These are phyloP conservation scores for Hydroisotoma schaefferi DNA, from an alignment of 2,888 invertebrate species.

Conservation along the genomic window DNA sequence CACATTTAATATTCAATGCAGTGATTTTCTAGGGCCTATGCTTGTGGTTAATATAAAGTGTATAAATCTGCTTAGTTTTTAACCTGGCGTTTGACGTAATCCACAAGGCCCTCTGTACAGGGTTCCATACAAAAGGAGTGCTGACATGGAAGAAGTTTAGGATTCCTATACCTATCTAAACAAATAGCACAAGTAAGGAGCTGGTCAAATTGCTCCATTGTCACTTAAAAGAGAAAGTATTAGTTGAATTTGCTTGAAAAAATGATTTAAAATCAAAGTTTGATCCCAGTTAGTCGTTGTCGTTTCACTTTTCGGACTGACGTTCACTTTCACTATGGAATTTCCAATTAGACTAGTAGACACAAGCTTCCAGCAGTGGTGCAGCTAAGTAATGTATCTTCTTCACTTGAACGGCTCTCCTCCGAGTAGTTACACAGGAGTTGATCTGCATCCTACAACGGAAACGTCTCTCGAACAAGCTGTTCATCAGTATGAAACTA, in stretches of 20 bases:
- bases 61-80: too few species aligned
- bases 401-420: background rate
- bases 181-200: constrained; percentile 97
- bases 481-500: constrained; percentile 8
- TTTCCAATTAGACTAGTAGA: background rate
- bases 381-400: background rate
- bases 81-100: constrained; percentile 89
- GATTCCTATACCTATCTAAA: constrained; percentile 87
- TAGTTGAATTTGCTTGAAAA: too few species aligned
- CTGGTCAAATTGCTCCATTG: constrained; percentile 95
- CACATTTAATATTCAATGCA: too few species aligned
- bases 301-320: background rate
- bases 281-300: too few species aligned
- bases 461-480: background rate
- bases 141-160: constrained; percentile 98
- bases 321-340: constrained; percentile 7
- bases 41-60: too few species aligned
- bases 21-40: too few species aligned
- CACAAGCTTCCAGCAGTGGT: too few species aligned
- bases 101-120: constrained; percentile 94
- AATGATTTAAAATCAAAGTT: too few species aligned
- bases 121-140: constrained; percentile 99
- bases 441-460: background rate
- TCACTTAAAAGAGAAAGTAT: too few species aligned
- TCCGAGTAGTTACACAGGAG: background rate